These are phyloP conservation scores for Brachynemurus nebulosus DNA, from an alignment of 2,888 invertebrate species.

Conservation along the genomic window DNA sequence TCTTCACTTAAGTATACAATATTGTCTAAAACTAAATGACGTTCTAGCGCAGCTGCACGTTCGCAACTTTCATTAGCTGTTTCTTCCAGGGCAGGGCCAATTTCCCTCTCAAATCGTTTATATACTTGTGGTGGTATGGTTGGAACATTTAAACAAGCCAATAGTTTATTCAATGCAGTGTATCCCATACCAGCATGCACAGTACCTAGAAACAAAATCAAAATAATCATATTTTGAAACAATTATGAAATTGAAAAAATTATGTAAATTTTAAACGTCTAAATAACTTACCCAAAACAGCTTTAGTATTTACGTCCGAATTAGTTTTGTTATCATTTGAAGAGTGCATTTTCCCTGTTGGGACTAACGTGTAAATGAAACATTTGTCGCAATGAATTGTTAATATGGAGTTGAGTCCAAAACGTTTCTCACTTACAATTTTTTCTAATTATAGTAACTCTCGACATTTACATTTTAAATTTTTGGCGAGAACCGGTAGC, in stretches of 20 bases:
- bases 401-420: not conserved
- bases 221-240: too few species aligned
- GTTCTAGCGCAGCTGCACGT: slow-evolving; percentile 14
- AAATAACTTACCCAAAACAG: slow-evolving; percentile 12
- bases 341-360: not conserved
- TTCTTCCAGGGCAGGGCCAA: slow-evolving; percentile 16
- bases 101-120: slow-evolving; percentile 14
- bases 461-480: slow-evolving; percentile 15
- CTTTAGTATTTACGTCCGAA: slow-evolving; percentile 13
- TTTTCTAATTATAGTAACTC: slow-evolving; percentile 11
- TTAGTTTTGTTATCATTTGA: slow-evolving; percentile 4
- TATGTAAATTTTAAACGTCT: too few species aligned
- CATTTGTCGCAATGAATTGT: not conserved
- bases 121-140: slow-evolving; percentile 6
- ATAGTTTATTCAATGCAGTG: slow-evolving; percentile 15
- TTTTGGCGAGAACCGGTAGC: slow-evolving; percentile 11
- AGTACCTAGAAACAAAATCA: slow-evolving; percentile 9
- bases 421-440: slow-evolving; percentile 12
- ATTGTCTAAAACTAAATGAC: slow-evolving; percentile 14
- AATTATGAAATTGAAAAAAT: too few species aligned
- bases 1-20: slow-evolving; percentile 13
- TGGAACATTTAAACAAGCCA: slow-evolving; percentile 16
- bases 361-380: not conserved
- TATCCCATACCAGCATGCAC: slow-evolving; percentile 14
- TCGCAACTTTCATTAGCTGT: slow-evolving; percentile 16